Percentiles rank a stretch among this genome's conserved stretches.
These are phyloP conservation scores for Habropoda laboriosa DNA, from an alignment of 1,140 invertebrate species.

Conservation along the genomic window DNA sequence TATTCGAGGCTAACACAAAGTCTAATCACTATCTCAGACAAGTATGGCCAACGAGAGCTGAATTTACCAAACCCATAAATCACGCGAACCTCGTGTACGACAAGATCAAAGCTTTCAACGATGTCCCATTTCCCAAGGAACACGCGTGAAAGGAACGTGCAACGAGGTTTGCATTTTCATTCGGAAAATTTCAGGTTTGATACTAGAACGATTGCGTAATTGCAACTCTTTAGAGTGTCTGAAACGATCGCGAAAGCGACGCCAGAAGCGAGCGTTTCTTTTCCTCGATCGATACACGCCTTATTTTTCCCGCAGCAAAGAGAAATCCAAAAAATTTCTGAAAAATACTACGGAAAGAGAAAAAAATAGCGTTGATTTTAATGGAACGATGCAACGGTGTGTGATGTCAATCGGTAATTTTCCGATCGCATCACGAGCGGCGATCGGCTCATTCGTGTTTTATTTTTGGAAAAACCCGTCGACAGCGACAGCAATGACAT, in stretches of 20 bases:
- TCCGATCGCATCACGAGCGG: background rate
- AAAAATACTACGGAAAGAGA: conserved; percentile 9
- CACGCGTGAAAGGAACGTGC: background rate
- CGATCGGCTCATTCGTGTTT: conserved; percentile 6
- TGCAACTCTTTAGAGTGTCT: background rate
- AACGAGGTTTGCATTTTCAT: background rate
- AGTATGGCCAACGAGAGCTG: conserved; percentile 63
- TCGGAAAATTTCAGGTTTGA: conserved; percentile 13
- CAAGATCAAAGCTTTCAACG: background rate
- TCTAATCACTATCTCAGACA: conserved; percentile 63
- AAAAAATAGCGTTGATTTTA: too few relatives aligned
- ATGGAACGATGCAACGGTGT: background rate
- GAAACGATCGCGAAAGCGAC: background rate
- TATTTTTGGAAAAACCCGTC: conserved; percentile 55
- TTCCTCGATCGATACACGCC: background rate
- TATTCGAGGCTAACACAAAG: background rate
- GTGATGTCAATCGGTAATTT: conserved; percentile 41
- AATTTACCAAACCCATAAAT: conserved; percentile 55
- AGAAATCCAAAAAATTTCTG: conserved; percentile 2
- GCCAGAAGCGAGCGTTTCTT: background rate
- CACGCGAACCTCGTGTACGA: background rate
- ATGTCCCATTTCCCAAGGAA: background rate
- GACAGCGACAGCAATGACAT: background rate
- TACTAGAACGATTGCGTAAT: conserved; percentile 8
- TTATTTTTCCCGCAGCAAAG: background rate